Base-by-base conservation (phyloP, 2,113 vertebrate genomes). In the Hippocampus abdominalis region DNA sequence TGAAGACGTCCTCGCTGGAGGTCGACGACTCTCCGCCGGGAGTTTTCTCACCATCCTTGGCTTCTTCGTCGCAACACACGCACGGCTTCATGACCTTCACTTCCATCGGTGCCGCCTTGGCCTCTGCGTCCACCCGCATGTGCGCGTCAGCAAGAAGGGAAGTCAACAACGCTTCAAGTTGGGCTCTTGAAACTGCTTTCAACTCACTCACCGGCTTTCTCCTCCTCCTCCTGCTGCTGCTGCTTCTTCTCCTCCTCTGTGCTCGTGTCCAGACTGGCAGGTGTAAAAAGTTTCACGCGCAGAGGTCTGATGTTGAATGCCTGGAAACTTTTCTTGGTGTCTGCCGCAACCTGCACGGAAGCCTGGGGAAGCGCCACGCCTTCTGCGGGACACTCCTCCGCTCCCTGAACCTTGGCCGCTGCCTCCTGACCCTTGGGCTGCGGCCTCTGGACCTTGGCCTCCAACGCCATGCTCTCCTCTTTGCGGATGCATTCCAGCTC, bases 281-380 rank as follows among this genome's bases (percentile, higher is more conserved):
- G 91, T 6, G 91, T 90, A 69, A 93, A 90, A 27, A 99, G 91
- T 80, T 95, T 98, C 84, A 96, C 94, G 25, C 96, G 92, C 21
- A 99, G 92, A 42, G 96, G 96, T 81, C 95, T 97, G 85, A 99
- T 89, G 89, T 97, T 96, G 89, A 99, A 99, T 0, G 97, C 94
- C 87, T 95, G 96, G 86, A 98, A 98, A 40, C 4, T 89, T 83
- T 74, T 86, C 86, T 57, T 44, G 15, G 70, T 25, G 48, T 82
- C 6, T 2, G 89, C 90, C 0, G 79, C 86, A 72, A 39, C 68
- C 92, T 92, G 85, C 93, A 89, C 91, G 65, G 83, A 89, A 67
- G 87, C 80, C 66, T 88, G 87, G 27, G 86, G 71, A 61, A 75
- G 69, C 59, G 82, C 66, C 75, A 59, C 48, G 88, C 90, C 79